Conservation (phyloP, 1,140 invertebrate species). For the Drosophila fuyamai region DNA sequence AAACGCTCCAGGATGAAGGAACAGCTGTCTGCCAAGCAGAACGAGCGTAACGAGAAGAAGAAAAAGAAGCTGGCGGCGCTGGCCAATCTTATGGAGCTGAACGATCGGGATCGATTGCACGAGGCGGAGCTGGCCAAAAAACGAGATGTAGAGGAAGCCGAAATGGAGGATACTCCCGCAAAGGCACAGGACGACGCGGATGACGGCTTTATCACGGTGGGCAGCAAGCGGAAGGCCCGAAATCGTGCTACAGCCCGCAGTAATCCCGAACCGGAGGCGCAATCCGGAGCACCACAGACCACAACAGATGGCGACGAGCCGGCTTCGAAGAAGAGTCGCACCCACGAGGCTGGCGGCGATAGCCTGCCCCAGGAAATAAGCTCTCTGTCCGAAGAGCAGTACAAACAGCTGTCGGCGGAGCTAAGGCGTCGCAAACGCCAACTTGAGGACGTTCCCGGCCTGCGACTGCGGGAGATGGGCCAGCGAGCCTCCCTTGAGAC, state of each 20-base stretch:
- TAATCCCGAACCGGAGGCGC: constrained; percentile 19
- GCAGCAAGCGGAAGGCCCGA: constrained; percentile 59
- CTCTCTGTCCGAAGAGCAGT: constrained; percentile 85
- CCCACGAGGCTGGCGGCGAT: constrained; percentile 50
- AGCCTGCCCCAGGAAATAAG: constrained; percentile 36
- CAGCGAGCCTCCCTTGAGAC: constrained; percentile 87
- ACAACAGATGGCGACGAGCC: constrained; percentile 20
- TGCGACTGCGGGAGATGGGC: constrained; percentile 87
- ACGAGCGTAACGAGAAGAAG: constrained; percentile 87
- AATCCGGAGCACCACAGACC: neutral
- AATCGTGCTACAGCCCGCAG: constrained; percentile 56
- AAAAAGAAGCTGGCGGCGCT: constrained; percentile 88
- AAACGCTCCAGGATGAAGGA: constrained; percentile 68
- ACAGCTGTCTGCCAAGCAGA: constrained; percentile 84
- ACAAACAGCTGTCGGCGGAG: constrained; percentile 86
- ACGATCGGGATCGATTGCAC: constrained; percentile 86
- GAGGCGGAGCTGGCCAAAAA: constrained; percentile 50
- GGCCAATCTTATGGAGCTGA: constrained; percentile 87
- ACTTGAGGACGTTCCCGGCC: constrained; percentile 86
- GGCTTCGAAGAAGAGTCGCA: constrained; percentile 39
- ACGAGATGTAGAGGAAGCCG: constrained; percentile 26
- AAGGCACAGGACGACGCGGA: constrained; percentile 27
- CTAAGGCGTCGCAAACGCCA: constrained; percentile 86
- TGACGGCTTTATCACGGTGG: constrained; percentile 64
- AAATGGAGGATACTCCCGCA: neutral